These are phyloP conservation scores for Aethes cnicana DNA, from an alignment of 2,888 invertebrate species.

Conservation along the genomic window DNA sequence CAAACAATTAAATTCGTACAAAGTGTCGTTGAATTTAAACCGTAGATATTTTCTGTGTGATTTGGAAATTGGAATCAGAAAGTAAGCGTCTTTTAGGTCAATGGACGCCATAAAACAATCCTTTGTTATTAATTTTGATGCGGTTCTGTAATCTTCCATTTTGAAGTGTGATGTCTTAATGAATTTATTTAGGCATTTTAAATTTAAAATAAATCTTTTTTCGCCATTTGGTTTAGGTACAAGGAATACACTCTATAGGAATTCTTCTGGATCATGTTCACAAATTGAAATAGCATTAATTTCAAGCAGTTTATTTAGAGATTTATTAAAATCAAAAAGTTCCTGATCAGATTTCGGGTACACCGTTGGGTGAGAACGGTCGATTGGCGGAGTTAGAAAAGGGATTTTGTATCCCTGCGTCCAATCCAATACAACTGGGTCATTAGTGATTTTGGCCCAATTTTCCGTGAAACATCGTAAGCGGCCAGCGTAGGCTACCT, in stretches of 20 bases:
- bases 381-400: neutral
- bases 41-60: conserved; percentile 32
- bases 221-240: too few species aligned
- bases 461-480: conserved; percentile 11
- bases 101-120: conserved; percentile 28
- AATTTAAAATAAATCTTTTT: too few species aligned
- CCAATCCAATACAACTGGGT: conserved; percentile 18
- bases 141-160: conserved; percentile 35
- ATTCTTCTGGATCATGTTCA: neutral
- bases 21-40: conserved; percentile 16
- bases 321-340: neutral
- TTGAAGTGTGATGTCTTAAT: too few species aligned
- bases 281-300: conserved; percentile 18
- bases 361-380: neutral
- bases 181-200: too few species aligned
- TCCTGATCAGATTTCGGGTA: conserved; percentile 6
- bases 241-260: too few species aligned
- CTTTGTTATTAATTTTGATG: conserved; percentile 21
- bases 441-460: conserved; percentile 11
- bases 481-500: conserved; percentile 22
- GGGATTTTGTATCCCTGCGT: conserved; percentile 28
- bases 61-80: conserved; percentile 24
- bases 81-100: conserved; percentile 33
- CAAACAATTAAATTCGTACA: conserved; percentile 35
- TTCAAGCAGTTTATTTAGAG: conserved; percentile 7